Percentiles rank a stretch among this genome's conserved stretches.
phyloP scores from a whole-genome alignment of 2,888 invertebrate genomes.

The Cristatella mucedo region DNA sequence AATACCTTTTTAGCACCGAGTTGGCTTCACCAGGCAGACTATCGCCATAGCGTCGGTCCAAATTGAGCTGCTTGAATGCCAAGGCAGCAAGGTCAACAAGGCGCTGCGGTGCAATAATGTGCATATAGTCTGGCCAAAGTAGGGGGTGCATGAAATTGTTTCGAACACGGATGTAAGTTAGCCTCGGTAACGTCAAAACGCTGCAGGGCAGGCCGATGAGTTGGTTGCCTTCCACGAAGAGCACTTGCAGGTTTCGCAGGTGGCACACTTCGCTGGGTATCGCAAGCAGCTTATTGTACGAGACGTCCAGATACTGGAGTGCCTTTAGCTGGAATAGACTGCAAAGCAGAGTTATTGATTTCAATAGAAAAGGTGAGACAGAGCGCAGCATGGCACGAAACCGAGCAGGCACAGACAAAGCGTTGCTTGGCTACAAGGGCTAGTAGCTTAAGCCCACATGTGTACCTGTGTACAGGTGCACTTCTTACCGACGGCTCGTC shows the following conservation, averaged over 20 bases:
- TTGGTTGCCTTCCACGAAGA: slow-evolving; percentile 35
- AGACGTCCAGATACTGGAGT: slow-evolving; percentile 26
- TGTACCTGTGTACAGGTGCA: too few species aligned
- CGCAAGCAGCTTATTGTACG: slow-evolving; percentile 29
- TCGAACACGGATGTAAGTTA: slow-evolving; percentile 23
- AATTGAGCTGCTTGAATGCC: slow-evolving; percentile 9
- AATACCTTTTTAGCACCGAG: not conserved
- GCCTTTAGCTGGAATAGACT: slow-evolving; percentile 25
- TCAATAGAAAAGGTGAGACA: too few species aligned
- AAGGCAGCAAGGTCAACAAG: slow-evolving; percentile 21
- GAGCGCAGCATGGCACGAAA: too few species aligned
- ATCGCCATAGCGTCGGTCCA: slow-evolving; percentile 2
- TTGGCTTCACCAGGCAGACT: slow-evolving; percentile 1
- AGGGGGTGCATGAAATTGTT: slow-evolving; percentile 37
- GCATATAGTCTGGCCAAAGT: slow-evolving; percentile 28
- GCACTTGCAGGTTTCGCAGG: slow-evolving; percentile 21
- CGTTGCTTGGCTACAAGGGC: too few species aligned
- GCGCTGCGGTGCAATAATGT: slow-evolving; percentile 18
- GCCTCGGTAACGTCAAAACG: slow-evolving; percentile 18
- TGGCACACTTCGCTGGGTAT: slow-evolving; percentile 25
- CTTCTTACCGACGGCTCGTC: too few species aligned
- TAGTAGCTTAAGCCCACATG: too few species aligned
- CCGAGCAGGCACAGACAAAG: too few species aligned
- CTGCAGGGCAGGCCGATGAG: slow-evolving; percentile 26
- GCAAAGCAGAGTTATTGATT: too few species aligned